Percentiles rank a stretch among this genome's conserved stretches.
These are phyloP conservation scores for Ptychochromis oligacanthus DNA, from an alignment of 2,113 vertebrate species.

Conservation along the genomic window DNA sequence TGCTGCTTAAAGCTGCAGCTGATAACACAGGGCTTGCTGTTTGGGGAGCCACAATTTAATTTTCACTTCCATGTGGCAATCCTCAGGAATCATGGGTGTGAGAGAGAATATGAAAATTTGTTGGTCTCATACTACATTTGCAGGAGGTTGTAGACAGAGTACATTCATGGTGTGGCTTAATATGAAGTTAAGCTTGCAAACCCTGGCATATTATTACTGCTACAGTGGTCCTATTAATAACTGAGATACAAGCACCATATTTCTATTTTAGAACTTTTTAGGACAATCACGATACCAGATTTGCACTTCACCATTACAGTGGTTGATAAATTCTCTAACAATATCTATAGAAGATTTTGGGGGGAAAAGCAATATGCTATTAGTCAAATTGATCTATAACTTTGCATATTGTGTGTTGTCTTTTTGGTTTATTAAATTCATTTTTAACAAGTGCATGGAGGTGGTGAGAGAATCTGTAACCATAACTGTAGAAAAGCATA, in stretches of 20 bases:
- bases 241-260: neutral
- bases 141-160: neutral
- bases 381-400: too few species aligned
- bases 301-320: neutral
- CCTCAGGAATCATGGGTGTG: slow-evolving; percentile 41
- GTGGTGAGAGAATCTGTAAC: too few species aligned
- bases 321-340: too few species aligned
- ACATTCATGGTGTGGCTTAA: neutral
- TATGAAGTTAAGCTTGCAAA: neutral
- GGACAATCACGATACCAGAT: too few species aligned
- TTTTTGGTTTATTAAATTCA: too few species aligned
- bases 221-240: neutral
- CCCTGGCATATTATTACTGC: neutral
- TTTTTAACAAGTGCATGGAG: too few species aligned
- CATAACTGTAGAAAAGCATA: too few species aligned
- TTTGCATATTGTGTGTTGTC: too few species aligned
- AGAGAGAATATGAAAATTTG: slow-evolving; percentile 34
- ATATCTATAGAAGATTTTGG: too few species aligned
- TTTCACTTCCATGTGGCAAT: slow-evolving; percentile 74
- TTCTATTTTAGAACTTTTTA: neutral
- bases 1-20: slow-evolving; percentile 24
- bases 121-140: slow-evolving; percentile 10
- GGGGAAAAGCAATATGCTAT: too few species aligned
- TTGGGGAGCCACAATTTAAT: slow-evolving; percentile 75
- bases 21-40: slow-evolving; percentile 54